These are phyloP conservation scores for Sebastes trivittatus DNA, from an alignment of 2,797 vertebrate species.

Conservation along the genomic window DNA sequence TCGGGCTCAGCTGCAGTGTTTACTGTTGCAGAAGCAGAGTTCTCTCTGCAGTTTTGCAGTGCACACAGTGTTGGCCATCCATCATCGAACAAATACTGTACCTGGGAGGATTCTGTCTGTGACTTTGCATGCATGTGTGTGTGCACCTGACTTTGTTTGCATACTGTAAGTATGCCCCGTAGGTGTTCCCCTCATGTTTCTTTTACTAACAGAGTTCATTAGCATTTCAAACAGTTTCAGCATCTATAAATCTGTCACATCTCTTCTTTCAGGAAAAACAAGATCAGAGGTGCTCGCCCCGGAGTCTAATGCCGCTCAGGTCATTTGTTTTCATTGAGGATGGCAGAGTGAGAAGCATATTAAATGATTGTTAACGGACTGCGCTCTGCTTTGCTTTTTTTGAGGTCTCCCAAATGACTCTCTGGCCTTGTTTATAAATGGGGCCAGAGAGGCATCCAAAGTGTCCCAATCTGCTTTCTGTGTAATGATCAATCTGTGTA, in stretches of 20 bases:
- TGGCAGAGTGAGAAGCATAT: conserved; percentile 60
- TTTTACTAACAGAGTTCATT: conserved; percentile 44
- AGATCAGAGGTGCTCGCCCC: conserved; percentile 57
- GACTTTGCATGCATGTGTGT: not conserved
- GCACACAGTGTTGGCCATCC: not conserved
- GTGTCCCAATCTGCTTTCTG: conserved; percentile 23
- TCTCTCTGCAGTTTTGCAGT: not conserved
- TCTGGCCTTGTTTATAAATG: conserved; percentile 27
- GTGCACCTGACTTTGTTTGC: not conserved
- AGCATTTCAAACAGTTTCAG: conserved; percentile 70
- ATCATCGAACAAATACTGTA: not conserved
- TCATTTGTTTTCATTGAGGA: conserved; percentile 68
- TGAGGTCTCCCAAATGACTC: conserved; percentile 18
- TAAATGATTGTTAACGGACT: conserved; percentile 51
- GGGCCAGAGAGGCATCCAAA: conserved; percentile 7
- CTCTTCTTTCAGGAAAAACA: conserved; percentile 56
- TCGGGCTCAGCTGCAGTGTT: conserved; percentile 1
- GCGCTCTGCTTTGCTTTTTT: conserved; percentile 24
- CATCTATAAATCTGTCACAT: conserved; percentile 64
- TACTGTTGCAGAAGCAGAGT: not conserved
- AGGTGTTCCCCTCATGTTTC: conserved; percentile 5
- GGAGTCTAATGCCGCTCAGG: conserved; percentile 53
- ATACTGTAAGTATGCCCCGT: not conserved
- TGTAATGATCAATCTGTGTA: conserved; percentile 22
- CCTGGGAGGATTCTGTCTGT: not conserved